Evolutionary conservation across 2,797 vertebrate species (phyloP), one percentile per base, ranked within the genome.

Genomic region (Gephyroberyx darwinii): DNA sequence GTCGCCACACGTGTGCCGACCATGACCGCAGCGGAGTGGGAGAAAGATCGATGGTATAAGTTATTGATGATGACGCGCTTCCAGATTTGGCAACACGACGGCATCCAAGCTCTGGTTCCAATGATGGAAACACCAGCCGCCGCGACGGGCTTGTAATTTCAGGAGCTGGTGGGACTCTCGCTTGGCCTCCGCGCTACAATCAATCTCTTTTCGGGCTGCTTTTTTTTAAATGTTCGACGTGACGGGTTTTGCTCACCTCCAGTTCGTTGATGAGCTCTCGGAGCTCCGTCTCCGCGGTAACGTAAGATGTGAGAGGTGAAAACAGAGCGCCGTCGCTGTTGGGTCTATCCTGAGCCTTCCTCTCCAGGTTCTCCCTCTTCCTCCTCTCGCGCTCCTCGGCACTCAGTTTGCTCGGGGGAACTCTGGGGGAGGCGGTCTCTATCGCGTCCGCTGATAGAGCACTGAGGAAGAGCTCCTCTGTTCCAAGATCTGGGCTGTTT

Each of bases 1-100:
- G 91, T 99, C 96, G 12, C 98, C 98, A 65, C 98, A 99, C 1
- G 98, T 99, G 89, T 99, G 98, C 98, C 98, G 47, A 98, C 97
- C 92, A 98, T 78, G 82, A 99, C 78, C 20, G 96, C 96, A 62
- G n/a, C 20, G 26, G 59, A 4, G 47, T 31, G n/a, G 48, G 64
- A 63, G 14, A 12, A 30, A 53, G 82, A 87, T 86, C 62, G 52
- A 89, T 87, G 77, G 78, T 30, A 1, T 71, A 65, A 62, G 71
- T 70, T 80, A 88, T 88, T 77, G 85, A 78, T 54, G 77, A 65
- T 77, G 89, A 90, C 77, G 9, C 1, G 9, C 59, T 8, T 71
- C 73, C 63, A 69, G 67, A 63, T 83, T 83, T 85, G 83, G 71
- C 80, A 33, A 59, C 0, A 9, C 58, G 5, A 16, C 37, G 68